Base-by-base conservation (phyloP, 1,140 invertebrate species). In the Anagrus nilaparvatae region DNA sequence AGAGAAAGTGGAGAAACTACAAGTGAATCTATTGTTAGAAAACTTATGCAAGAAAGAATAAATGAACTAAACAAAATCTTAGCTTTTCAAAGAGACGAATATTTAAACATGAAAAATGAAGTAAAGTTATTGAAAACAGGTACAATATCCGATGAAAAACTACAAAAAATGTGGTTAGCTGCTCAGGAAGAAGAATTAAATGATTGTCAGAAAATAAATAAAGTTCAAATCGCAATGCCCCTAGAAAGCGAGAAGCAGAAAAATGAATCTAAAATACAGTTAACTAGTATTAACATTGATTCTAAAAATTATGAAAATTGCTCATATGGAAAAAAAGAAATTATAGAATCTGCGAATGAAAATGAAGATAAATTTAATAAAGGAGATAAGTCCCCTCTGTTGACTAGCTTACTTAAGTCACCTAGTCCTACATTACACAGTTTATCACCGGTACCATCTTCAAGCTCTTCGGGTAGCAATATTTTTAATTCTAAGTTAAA, bases 371-470 rank as follows among this genome's bases (percentile, higher is more conserved):
- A 65, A 13, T 61, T 55, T 20, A 56, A 52, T 12, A 59, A 53
- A 32, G 46, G 43, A 32, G 61, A 59, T 1, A 62, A 69, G 24
- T 87, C 86, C 0, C 85, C 86, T 0, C 59, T 90, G n/a, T 63
- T 91, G 19, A 87, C 86, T 5, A 87, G 82, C 46, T 65, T 90
- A 10, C 64, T 91, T 1, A 84, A 87, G 56, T 85, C 79, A n/a
- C 82, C 79, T 0, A 64, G 58, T 49, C 59, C 64, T 5, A 64
- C 62, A 1, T 63, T 59, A 12, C 62, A 66, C 36, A 51, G 61
- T n/a, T 71, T 72, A 47, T 62, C 61, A 23, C 53, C 66, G 3
- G 49, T 67, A 16, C 52, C 66, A 10, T 59, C 43, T 12, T 23
- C 58, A 5, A 56, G 65, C 13, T 59, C 68, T 6, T 54, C 63